phyloP scores from a whole-genome alignment of 2,888 invertebrate genomes.

The Bembecia ichneumoniformis region DNA sequence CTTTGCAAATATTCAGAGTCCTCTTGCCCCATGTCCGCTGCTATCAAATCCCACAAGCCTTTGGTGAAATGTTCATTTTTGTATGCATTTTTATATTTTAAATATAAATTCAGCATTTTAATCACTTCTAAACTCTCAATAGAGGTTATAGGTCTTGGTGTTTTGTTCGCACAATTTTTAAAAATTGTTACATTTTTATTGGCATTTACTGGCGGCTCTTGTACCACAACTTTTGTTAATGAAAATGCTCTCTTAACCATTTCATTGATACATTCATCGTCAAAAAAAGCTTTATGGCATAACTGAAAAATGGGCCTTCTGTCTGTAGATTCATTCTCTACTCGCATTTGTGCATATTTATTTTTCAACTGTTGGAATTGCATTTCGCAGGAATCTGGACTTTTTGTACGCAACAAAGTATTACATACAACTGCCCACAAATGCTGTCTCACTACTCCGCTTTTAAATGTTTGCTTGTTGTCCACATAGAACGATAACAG shows the following conservation, averaged over 20 bases:
- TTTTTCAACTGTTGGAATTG: conserved; percentile 34
- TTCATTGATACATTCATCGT: conserved; percentile 23
- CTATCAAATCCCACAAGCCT: conserved; percentile 52
- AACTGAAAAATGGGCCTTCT: conserved; percentile 41
- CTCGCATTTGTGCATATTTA: conserved; percentile 32
- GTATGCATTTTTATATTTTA: conserved; percentile 40
- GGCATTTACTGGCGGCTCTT: conserved; percentile 11
- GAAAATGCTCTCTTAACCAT: conserved; percentile 11
- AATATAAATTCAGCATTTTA: conserved; percentile 42
- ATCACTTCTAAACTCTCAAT: conserved; percentile 25
- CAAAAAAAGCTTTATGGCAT: conserved; percentile 50
- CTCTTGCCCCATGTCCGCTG: conserved; percentile 44
- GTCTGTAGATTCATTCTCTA: conserved; percentile 29
- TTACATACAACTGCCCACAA: conserved; percentile 58
- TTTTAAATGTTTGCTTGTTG: conserved; percentile 49
- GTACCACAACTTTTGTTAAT: background rate
- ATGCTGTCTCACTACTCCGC: conserved; percentile 37
- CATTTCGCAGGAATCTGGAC: conserved; percentile 35
- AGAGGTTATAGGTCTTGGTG: too few species aligned
- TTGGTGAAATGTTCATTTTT: conserved; percentile 35
- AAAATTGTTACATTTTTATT: too few species aligned
- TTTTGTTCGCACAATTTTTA: too few species aligned
- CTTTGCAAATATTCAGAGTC: conserved; percentile 57
- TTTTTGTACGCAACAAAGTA: conserved; percentile 47
- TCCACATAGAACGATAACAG: conserved; percentile 54